These are phyloP conservation scores for Rhynchopsitta pachyrhyncha DNA, from an alignment of 2,113 vertebrate genomes.

Conservation along the genomic window DNA sequence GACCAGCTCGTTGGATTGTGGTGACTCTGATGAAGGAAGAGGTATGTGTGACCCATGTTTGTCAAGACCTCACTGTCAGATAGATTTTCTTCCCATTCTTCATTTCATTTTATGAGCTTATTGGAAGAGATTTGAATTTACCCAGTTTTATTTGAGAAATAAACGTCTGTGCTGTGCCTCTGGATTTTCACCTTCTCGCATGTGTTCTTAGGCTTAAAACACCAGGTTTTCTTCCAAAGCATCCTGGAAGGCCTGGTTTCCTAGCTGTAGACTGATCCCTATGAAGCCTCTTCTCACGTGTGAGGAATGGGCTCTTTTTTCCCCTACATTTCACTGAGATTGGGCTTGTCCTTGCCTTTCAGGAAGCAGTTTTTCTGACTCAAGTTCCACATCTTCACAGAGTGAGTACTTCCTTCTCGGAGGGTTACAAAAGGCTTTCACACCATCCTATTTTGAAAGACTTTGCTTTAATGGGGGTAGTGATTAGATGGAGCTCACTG, in stretches of 20 bases:
- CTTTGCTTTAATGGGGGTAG: neutral
- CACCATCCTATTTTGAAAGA: neutral
- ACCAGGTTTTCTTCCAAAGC: neutral
- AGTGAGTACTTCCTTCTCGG: constrained; percentile 18
- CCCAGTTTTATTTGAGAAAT: neutral
- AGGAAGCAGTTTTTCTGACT: neutral
- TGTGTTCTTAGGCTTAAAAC: neutral
- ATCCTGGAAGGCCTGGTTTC: neutral
- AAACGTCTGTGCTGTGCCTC: neutral
- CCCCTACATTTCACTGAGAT: neutral
- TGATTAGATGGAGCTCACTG: neutral
- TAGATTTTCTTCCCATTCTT: neutral
- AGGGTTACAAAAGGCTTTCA: neutral
- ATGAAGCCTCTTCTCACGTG: neutral
- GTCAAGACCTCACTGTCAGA: neutral
- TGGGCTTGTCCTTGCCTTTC: neutral
- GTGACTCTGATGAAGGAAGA: neutral
- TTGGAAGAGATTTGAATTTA: neutral
- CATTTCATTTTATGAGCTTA: neutral
- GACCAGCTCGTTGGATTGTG: constrained; percentile 54
- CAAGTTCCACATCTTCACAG: neutral
- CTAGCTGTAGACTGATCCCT: neutral
- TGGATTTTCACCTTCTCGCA: neutral
- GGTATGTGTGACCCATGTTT: neutral
- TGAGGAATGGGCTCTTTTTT: neutral